These are phyloP conservation scores for Dastarcus helophoroides DNA, from an alignment of 2,888 invertebrate species.

Conservation along the genomic window DNA sequence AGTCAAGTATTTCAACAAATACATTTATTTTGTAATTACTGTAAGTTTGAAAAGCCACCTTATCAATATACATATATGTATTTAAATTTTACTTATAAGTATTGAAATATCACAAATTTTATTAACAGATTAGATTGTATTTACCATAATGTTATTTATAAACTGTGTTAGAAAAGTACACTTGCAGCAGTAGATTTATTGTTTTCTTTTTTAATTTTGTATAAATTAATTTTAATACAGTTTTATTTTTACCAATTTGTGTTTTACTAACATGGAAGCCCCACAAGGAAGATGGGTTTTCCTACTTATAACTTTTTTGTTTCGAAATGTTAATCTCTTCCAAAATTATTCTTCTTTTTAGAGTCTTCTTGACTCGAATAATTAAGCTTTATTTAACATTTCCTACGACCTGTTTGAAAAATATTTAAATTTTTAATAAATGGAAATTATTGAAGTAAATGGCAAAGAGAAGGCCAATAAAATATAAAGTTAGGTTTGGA, in stretches of 20 bases:
- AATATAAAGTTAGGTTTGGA: no score
- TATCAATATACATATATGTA: slow-evolving; percentile 32
- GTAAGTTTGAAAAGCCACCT: slow-evolving; percentile 25
- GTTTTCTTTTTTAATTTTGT: slow-evolving; percentile 33
- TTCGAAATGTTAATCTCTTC: no score
- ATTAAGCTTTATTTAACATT: no score
- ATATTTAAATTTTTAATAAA: neutral
- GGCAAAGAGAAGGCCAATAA: no score
- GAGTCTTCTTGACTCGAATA: no score
- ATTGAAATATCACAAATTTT: slow-evolving; percentile 26
- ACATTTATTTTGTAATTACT: slow-evolving; percentile 23
- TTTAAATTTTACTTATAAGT: slow-evolving; percentile 24
- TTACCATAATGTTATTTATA: slow-evolving; percentile 30
- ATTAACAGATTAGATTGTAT: slow-evolving; percentile 27
- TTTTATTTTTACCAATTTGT: slow-evolving; percentile 31
- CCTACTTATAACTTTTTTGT: neutral
- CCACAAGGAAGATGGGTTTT: no score
- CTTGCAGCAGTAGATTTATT: slow-evolving; percentile 31
- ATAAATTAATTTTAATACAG: slow-evolving; percentile 36
- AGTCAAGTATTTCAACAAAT: slow-evolving; percentile 32
- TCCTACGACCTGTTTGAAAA: no score
- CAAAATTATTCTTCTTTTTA: no score
- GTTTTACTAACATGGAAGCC: slow-evolving; percentile 7
- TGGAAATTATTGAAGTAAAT: no score
- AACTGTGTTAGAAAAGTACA: slow-evolving; percentile 29